Percentiles rank a stretch among this genome's conserved stretches.
Evolutionary conservation across 2,797 vertebrate genomes (phyloP).

Genomic region (Pangasius krempfi): DNA sequence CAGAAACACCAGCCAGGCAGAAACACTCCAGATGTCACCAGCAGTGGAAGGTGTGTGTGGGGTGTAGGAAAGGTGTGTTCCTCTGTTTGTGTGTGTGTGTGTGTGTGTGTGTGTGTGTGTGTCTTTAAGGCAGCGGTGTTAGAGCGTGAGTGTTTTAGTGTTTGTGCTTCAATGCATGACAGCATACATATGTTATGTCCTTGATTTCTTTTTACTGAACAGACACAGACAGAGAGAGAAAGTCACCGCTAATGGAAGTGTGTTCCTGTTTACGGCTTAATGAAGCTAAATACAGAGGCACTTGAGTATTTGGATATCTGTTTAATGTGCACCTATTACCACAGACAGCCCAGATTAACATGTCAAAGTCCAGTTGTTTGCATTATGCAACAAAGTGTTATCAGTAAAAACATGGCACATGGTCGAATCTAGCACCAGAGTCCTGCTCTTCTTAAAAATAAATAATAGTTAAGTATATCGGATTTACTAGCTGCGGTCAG

Average conservation of each 20-base stretch:
- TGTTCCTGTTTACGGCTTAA: slow-evolving; percentile 5
- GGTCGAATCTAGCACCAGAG: background rate
- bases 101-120: slow-evolving; percentile 3
- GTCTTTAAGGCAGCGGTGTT: background rate
- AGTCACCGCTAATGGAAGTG: background rate
- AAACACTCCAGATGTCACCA: slow-evolving; percentile 65
- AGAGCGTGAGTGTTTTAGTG: slow-evolving; percentile 13
- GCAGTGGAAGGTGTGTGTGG: slow-evolving; percentile 31
- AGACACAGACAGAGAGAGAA: background rate
- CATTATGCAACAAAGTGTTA: background rate
- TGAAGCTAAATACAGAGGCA: background rate
- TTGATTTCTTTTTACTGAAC: slow-evolving; percentile 10
- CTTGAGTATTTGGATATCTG: background rate
- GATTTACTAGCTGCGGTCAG: too few relatives aligned
- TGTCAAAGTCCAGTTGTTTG: background rate
- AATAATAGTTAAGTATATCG: background rate
- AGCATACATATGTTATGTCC: slow-evolving; percentile 12
- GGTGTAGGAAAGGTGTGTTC: slow-evolving; percentile 15
- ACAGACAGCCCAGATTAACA: background rate
- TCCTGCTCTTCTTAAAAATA: background rate
- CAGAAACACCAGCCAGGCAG: slow-evolving; percentile 59
- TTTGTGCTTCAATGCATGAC: slow-evolving; percentile 18
- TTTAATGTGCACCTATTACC: background rate
- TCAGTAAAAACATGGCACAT: background rate
- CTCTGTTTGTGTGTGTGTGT: slow-evolving; percentile 9